Conservation (phyloP, 2,113 vertebrate genomes). For the Dasyornis broadbenti region DNA sequence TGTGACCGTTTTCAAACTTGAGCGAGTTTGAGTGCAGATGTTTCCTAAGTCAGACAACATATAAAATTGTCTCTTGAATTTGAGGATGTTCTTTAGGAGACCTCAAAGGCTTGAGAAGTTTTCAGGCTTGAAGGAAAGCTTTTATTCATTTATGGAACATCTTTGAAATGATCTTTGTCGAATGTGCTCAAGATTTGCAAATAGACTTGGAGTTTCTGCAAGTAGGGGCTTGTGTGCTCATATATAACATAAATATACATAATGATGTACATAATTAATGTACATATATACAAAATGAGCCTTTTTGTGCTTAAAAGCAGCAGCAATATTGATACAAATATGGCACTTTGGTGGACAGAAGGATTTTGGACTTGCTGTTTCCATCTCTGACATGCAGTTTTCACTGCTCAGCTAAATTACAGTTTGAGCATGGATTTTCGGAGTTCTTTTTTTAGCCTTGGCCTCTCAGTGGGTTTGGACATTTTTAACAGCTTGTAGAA, state of each 20-base stretch:
- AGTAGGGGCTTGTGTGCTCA: neutral
- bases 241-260: rapidly evolving
- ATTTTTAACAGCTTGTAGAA: neutral
- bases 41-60: neutral
- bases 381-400: neutral
- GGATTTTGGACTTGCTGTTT: neutral
- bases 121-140: neutral
- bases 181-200: neutral
- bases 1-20: neutral
- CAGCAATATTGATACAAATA: neutral
- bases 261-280: rapidly evolving
- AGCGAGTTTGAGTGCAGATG: neutral
- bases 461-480: neutral
- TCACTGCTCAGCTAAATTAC: neutral
- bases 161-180: neutral
- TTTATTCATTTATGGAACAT: neutral
- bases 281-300: neutral
- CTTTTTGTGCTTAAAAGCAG: neutral
- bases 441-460: neutral
- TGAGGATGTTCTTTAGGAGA: neutral
- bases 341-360: neutral
- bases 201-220: neutral
- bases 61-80: neutral
- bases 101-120: neutral
- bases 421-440: neutral